Evolutionary conservation across 2,888 invertebrate species (phyloP), one percentile per base, ranked within the genome.

Genomic region (Heteromyza rotundicornis): DNA sequence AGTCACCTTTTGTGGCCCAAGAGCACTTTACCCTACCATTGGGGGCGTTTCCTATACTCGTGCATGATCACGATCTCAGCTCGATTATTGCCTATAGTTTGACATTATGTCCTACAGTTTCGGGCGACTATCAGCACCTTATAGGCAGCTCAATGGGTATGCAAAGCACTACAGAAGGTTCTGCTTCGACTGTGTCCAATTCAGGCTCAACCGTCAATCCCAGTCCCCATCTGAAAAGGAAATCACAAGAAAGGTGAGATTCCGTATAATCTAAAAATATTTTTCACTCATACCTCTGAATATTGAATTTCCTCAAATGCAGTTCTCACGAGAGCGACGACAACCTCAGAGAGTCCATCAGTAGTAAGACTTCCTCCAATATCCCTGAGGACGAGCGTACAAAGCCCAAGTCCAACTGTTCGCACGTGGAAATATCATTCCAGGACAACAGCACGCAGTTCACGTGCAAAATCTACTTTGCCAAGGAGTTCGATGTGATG

Each of bases 401-500:
- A 19, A 79, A 79, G 59, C 53, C 67, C 1, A 70, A 67, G 23
- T 68, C 75, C 22, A 66, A 74, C 44, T 71, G 77, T 68, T 71
- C 80, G 2, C 84, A 88, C 69, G 83, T 89, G 14, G 87, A 87
- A 60, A 81, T 88, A n/a, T 84, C 86, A 56, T 88, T 88, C 69
- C 85, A 87, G 64, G 91, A 92, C 75, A 81, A 84, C 1, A 86
- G 86, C 14, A 89, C 95, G 44, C 93, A 94, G 59, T 94, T 98
- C 71, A 92, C 92, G 70, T 98, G 98, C 75, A 89, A 92, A 71
- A 90, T 96, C 68, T 94, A 91, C 84, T 96, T 92, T 85, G 96
- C 97, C 32, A 90, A 92, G 59, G 92, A 96, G 82, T 99, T 99
- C 84, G 90, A 92, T 58, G 86, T 89, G 49, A 85, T 99, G 61